phyloP scores from a whole-genome alignment of 2,113 vertebrate species.

The Columbina picui region DNA sequence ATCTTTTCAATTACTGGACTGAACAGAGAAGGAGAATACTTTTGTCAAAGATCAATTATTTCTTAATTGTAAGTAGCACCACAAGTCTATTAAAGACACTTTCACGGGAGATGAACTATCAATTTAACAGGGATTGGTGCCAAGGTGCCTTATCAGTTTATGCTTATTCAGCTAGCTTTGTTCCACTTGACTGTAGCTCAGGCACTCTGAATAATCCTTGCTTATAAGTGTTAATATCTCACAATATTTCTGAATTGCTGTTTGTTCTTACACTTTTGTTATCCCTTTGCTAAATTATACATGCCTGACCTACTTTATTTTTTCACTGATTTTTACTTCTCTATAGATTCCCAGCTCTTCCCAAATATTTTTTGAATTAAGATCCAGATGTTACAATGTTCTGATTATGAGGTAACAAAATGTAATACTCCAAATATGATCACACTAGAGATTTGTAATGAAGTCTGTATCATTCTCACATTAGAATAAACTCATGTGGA shows the following conservation, averaged over 20 bases:
- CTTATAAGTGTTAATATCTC: background rate
- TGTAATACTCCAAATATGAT: background rate
- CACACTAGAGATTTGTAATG: background rate
- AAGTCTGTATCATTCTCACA: background rate
- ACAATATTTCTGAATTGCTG: background rate
- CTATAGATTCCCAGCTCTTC: fast-evolving
- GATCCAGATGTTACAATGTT: background rate
- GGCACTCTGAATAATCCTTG: background rate
- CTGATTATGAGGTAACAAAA: background rate
- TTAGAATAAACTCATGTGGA: background rate
- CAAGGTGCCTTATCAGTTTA: background rate
- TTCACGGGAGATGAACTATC: background rate
- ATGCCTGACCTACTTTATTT: background rate
- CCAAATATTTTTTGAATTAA: background rate
- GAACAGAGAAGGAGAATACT: background rate
- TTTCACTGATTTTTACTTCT: background rate
- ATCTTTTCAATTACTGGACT: background rate
- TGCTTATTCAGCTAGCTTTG: background rate
- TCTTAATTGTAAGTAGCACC: background rate
- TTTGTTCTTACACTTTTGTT: background rate
- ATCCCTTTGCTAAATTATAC: background rate
- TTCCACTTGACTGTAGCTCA: background rate
- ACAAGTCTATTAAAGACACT: background rate
- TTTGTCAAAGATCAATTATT: slow-evolving; percentile 7
- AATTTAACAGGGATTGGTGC: background rate